A percentile compares a stretch with the other conserved stretches of the same genome.
Evolutionary conservation across 92 coral and sea anemone genomes (phyloP).

Genomic region (Heteractis magnifica): DNA sequence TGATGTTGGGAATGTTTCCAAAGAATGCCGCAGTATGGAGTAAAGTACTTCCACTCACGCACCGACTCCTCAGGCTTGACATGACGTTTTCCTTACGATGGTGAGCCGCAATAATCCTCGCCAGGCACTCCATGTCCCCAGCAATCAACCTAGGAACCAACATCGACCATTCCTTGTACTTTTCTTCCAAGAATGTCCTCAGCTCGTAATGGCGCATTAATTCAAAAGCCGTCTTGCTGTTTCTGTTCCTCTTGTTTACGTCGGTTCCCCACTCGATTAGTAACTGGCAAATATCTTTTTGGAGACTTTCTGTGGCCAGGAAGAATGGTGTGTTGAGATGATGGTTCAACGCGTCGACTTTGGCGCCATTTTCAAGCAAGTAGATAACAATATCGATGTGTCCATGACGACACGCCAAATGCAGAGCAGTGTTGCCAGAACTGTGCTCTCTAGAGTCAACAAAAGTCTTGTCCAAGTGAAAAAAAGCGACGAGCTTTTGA

Average conservation of each 20-base stretch:
- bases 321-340: slow-evolving; percentile 90
- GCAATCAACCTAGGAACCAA: slow-evolving; percentile 76
- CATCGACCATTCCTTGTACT: slow-evolving; percentile 72
- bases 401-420: slow-evolving; percentile 93
- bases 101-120: slow-evolving; percentile 76
- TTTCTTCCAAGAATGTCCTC: slow-evolving; percentile 63
- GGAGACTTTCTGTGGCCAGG: slow-evolving; percentile 89
- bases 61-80: slow-evolving; percentile 85
- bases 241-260: slow-evolving; percentile 72
- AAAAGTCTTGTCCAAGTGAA: slow-evolving; percentile 73
- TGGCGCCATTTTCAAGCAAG: slow-evolving; percentile 87
- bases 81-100: slow-evolving; percentile 76
- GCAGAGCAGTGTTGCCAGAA: slow-evolving; percentile 94
- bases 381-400: slow-evolving; percentile 83
- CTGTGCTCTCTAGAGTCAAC: slow-evolving; percentile 87
- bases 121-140: slow-evolving; percentile 72
- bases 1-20: slow-evolving; percentile 79
- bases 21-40: slow-evolving; percentile 95
- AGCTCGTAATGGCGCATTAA: slow-evolving; percentile 88
- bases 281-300: slow-evolving; percentile 89
- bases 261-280: slow-evolving; percentile 99
- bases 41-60: slow-evolving; percentile 92
- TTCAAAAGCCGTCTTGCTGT: slow-evolving; percentile 94
- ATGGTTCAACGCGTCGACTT: slow-evolving; percentile 74
- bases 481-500: slow-evolving; percentile 87